These are phyloP conservation scores for Parelbella ahira DNA, from an alignment of 2,888 invertebrate genomes.

Conservation along the genomic window DNA sequence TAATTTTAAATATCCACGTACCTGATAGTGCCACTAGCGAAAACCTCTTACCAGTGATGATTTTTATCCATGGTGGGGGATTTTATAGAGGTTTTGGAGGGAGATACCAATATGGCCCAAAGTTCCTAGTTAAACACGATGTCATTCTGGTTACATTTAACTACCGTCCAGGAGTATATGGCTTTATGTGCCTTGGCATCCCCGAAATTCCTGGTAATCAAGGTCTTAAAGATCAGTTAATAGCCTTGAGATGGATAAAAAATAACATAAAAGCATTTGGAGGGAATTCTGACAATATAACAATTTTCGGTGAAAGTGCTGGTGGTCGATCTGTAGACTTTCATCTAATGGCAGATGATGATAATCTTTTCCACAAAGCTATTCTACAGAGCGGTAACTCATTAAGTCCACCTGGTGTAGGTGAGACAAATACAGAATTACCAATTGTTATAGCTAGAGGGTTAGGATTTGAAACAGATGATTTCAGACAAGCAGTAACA, in stretches of 20 bases:
- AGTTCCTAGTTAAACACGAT: constrained; percentile 45
- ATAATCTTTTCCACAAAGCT: constrained; percentile 42
- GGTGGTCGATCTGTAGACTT: constrained; percentile 48
- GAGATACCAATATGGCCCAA: constrained; percentile 40
- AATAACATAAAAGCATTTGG: constrained; percentile 51
- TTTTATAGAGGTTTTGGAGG: constrained; percentile 38
- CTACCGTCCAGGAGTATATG: constrained; percentile 52
- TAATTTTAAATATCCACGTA: constrained; percentile 47
- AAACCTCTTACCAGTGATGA: constrained; percentile 47
- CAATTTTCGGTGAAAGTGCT: constrained; percentile 48
- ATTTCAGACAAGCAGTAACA: constrained; percentile 39
- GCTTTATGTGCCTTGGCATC: constrained; percentile 54
- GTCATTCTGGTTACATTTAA: constrained; percentile 49
- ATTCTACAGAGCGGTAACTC: constrained; percentile 49
- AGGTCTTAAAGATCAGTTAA: constrained; percentile 53
- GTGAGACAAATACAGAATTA: constrained; percentile 37
- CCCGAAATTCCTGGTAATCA: constrained; percentile 51
- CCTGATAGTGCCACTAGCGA: constrained; percentile 38
- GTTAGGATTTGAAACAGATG: constrained; percentile 37
- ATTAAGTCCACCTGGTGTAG: constrained; percentile 34
- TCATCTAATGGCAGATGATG: constrained; percentile 43
- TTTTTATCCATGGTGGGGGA: constrained; percentile 49
- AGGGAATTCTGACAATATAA: constrained; percentile 48
- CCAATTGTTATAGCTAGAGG: constrained; percentile 42
- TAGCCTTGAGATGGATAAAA: constrained; percentile 51